Base-by-base conservation (phyloP, 2,888 invertebrate genomes). In the Andrena dorsata region DNA sequence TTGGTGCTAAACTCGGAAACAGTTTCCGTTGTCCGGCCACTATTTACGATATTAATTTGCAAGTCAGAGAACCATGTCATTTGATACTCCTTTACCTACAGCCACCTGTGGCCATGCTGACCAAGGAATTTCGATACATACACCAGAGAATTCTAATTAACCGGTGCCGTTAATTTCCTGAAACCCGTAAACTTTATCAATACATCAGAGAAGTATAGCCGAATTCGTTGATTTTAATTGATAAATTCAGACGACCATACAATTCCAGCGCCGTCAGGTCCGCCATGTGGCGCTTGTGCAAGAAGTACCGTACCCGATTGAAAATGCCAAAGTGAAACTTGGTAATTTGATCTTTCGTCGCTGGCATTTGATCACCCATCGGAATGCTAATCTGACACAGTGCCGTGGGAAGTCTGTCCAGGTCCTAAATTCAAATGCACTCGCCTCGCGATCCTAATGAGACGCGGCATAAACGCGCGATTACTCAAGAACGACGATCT, bases 341-440 rank as follows among this genome's bases (percentile, higher is more conserved):
- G 26, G 64, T 53, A 66, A 71, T 71, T 77, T 61, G 70, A 66
- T 71, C 78, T 66, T 78, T 71, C 79, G 51, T 60, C 10, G 32
- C 7, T 76, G 64, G 49, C 76, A 70, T 76, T 79, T 79, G 60
- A 35, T 79, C 30, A 41, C 26, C 53, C 76, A 41, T 75, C 10
- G 66, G 51, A 75, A 78, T 66, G 60, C n/a, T 35, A 70, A 76
- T 76, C 26, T 8, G 10, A 28, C 26, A 32, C 61, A 64, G 35
- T 10, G n/a, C 8, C 76, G n/a, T 20, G 68, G 10, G 49, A 69
- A 32, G 13, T 8, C 13, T 23, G 20, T 8, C 26, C 2, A 6
- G 16, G 7, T 56, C 16, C 8, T 47, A 47, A 78, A 66, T 53
- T 28, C 58, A 58, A 20, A 20, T 47, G 26, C 8, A 16, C 16